phyloP scores from a whole-genome alignment of 2,888 invertebrate species.

The Onthophagus sagittarius region DNA sequence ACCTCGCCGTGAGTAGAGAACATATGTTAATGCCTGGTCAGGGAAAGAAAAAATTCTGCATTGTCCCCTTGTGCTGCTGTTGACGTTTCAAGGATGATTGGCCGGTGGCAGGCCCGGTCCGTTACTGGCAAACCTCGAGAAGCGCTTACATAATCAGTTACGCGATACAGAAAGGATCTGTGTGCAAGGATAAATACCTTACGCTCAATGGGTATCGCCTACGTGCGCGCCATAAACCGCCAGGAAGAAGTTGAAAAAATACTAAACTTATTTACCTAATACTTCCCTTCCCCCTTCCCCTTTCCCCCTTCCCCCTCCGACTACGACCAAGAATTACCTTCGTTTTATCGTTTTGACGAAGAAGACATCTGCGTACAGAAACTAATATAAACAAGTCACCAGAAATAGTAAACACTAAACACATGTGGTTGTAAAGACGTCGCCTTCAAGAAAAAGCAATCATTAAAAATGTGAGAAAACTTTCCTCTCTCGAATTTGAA shows the following conservation, averaged over 20 bases:
- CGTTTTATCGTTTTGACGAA: background rate
- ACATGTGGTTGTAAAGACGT: background rate
- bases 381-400: background rate
- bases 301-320: too few species aligned
- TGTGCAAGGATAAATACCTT: conserved; percentile 25
- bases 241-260: background rate
- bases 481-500: too few species aligned
- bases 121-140: conserved; percentile 13
- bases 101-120: conserved; percentile 9
- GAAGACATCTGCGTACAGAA: background rate
- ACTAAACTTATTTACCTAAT: background rate
- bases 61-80: conserved; percentile 19
- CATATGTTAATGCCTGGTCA: background rate
- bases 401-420: background rate
- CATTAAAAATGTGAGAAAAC: background rate
- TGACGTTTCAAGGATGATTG: conserved; percentile 22
- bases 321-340: background rate
- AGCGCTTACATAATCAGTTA: conserved; percentile 21
- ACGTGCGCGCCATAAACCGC: conserved; percentile 14
- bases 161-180: conserved; percentile 23
- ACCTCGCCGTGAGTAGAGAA: background rate
- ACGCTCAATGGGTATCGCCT: conserved; percentile 23
- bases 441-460: background rate
- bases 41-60: conserved; percentile 3
- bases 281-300: too few species aligned